Evolutionary conservation across 2,888 invertebrate genomes (phyloP), one percentile per base, ranked within the genome.

Genomic region (Drosophila borborema): DNA sequence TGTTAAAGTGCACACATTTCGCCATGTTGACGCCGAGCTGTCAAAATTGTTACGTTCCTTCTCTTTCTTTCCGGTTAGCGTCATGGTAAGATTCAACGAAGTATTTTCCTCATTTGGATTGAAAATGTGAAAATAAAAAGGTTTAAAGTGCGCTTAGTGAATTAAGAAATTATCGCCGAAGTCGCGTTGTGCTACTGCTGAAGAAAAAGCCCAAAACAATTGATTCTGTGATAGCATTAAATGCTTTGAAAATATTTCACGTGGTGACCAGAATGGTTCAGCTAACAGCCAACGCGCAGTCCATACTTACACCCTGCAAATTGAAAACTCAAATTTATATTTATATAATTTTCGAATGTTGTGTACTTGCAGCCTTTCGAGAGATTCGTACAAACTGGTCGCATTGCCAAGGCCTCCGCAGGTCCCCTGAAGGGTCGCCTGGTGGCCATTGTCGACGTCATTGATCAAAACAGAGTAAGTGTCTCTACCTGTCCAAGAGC

Each of bases 381-480:
- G 92, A 96, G 98, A 94, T 98, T 97, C 94, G 99, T 99, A 82
- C 97, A 99, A 94, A 96, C 99, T 81, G 99, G 99, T 94, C 97
- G 99, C 87, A 97, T 99, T 89, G 99, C 98, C 94, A 97, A 97
- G 93, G 96, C 99, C 89, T 96, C 98, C 72, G 96, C 97, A 92
- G 99, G 99, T 62, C 95, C 96, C 69, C 94, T 98, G 91, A 96
- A 96, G 93, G 99, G 99, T 85, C 99, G 99, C 94, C 95, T 99
- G 72, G 96, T 97, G 87, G 95, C 97, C 91, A 98, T 99, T 92
- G 98, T 99, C 75, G 98, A 99, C 93, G 96, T 99, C 90, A 98
- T 99, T 91, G 99, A 99, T 93, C 99, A 99, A 94, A 99, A 98
- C 92, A 96, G 98, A 94, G 96, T 95, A 92, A 94, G 94, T 93